Conservation (phyloP, 2,113 vertebrate genomes). For the Mugil cephalus region DNA sequence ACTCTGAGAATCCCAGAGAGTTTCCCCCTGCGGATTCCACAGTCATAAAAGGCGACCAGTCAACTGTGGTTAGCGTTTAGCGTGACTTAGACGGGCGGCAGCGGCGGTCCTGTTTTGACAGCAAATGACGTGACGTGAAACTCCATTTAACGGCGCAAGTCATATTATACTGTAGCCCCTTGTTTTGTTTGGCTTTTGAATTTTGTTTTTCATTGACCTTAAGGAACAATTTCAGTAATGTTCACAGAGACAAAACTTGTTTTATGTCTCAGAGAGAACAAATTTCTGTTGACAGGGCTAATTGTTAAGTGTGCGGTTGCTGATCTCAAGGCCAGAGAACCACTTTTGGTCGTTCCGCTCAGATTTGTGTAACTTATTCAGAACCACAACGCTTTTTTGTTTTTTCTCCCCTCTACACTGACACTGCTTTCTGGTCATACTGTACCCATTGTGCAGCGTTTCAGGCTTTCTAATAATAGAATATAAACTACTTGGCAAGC, state of each 20-base stretch:
- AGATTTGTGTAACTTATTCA: slow-evolving; percentile 68
- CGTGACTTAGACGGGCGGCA: slow-evolving; percentile 58
- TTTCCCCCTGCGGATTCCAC: slow-evolving; percentile 60
- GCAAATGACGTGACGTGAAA: slow-evolving; percentile 72
- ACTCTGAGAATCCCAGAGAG: slow-evolving; percentile 66
- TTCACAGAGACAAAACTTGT: slow-evolving; percentile 77
- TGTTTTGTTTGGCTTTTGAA: slow-evolving; percentile 73
- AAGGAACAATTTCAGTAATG: slow-evolving; percentile 69
- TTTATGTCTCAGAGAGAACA: slow-evolving; percentile 68
- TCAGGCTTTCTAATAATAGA: slow-evolving; percentile 77
- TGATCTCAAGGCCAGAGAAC: slow-evolving; percentile 75
- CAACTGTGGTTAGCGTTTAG: slow-evolving; percentile 71
- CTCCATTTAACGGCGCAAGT: slow-evolving; percentile 67
- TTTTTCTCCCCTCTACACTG: slow-evolving; percentile 35
- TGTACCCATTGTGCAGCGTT: slow-evolving; percentile 69
- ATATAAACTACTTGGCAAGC: slow-evolving; percentile 76
- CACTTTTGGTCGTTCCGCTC: slow-evolving; percentile 77
- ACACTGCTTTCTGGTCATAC: slow-evolving; percentile 64
- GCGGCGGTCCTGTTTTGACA: slow-evolving; percentile 68
- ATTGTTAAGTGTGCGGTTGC: slow-evolving; percentile 85
- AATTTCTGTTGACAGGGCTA: slow-evolving; percentile 84
- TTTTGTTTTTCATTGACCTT: slow-evolving; percentile 75
- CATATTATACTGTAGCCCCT: slow-evolving; percentile 64
- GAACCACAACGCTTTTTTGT: slow-evolving; percentile 62
- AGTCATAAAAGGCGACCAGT: slow-evolving; percentile 66